These are phyloP conservation scores for Drepanosiphum platanoidis DNA, from an alignment of 2,888 invertebrate species.

Conservation along the genomic window DNA sequence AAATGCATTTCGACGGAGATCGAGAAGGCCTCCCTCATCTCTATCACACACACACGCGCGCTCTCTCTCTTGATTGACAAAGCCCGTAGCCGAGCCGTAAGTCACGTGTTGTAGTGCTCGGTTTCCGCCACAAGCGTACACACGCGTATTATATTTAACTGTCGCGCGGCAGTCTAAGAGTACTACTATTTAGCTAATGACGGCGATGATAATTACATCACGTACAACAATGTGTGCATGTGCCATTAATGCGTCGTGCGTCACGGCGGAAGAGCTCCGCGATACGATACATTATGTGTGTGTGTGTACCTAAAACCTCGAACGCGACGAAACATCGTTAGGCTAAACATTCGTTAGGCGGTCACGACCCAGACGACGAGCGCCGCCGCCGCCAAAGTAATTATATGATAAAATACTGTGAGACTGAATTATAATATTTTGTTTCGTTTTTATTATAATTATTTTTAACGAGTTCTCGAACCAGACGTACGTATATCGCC, in stretches of 20 bases:
- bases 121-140: background rate
- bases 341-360: background rate
- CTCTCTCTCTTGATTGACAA: conserved; percentile 42
- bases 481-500: too few relatives aligned
- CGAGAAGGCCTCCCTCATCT: background rate
- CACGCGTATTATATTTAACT: too few relatives aligned
- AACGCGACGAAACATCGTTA: background rate
- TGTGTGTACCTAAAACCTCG: too few relatives aligned
- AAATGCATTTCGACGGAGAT: conserved; percentile 6
- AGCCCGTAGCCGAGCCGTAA: background rate
- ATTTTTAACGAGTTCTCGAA: too few relatives aligned
- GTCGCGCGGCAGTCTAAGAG: background rate
- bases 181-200: conserved; percentile 37
- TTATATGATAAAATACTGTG: too few relatives aligned
- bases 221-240: background rate
- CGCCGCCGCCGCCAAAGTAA: too few relatives aligned
- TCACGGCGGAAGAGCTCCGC: background rate
- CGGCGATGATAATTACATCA: conserved; percentile 37
- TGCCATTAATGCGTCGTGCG: background rate
- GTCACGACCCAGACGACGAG: background rate
- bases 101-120: conserved; percentile 18
- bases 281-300: too few relatives aligned
- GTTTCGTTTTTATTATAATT: too few relatives aligned
- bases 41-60: too few relatives aligned
- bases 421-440: too few relatives aligned